Conservation (phyloP, 2,797 vertebrate genomes). For the Gastrophryne carolinensis region DNA sequence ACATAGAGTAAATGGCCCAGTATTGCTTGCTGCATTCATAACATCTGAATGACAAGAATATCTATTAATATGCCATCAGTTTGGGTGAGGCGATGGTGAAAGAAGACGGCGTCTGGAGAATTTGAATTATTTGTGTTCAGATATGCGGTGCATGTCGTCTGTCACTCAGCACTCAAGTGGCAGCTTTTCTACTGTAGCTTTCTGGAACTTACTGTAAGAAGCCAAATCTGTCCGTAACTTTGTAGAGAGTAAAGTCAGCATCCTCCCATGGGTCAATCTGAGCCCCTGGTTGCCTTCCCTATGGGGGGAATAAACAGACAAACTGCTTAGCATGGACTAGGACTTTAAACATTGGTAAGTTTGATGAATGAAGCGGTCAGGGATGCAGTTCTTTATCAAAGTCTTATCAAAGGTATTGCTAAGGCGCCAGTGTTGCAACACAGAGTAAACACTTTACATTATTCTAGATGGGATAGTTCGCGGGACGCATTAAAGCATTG, state of each 20-base stretch:
- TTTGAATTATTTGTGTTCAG: background rate
- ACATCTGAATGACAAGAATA: too few species aligned
- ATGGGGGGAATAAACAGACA: slow-evolving; percentile 46
- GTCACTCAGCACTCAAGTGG: background rate
- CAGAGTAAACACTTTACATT: background rate
- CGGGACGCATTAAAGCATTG: too few species aligned
- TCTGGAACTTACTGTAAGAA: slow-evolving; percentile 85
- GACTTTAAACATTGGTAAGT: background rate
- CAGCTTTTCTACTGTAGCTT: background rate
- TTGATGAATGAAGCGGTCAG: background rate
- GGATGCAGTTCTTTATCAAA: slow-evolving; percentile 3
- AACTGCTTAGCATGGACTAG: background rate
- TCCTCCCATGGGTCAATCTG: slow-evolving; percentile 88
- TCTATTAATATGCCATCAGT: too few species aligned
- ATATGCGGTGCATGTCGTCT: background rate
- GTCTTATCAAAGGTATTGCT: background rate
- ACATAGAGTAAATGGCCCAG: too few species aligned
- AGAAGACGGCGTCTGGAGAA: too few species aligned
- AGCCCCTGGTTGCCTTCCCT: slow-evolving; percentile 83
- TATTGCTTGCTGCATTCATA: too few species aligned
- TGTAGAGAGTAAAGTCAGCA: slow-evolving; percentile 81
- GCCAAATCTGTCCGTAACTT: slow-evolving; percentile 86
- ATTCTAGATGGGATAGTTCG: too few species aligned
- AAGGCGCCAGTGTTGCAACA: too few species aligned
- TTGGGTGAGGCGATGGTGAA: too few species aligned